A percentile compares a stretch with the other conserved stretches of the same genome.
phyloP scores from a whole-genome alignment of 1,140 invertebrate genomes.

The Zaprionus kolodkinae region DNA sequence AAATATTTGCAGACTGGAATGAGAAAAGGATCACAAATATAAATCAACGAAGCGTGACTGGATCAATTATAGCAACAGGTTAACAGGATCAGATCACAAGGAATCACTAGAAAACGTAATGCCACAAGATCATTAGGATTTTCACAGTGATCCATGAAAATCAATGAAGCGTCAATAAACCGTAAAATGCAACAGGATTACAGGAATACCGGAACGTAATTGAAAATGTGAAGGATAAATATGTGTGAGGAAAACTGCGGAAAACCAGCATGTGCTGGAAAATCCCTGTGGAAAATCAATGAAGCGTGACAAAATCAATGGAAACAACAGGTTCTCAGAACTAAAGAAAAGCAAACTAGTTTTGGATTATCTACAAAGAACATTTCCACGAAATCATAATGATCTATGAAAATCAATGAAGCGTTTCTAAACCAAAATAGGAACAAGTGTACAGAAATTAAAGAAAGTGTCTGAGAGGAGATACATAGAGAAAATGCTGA shows the following conservation, averaged over 20 bases:
- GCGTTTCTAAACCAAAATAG: slow-evolving; percentile 6
- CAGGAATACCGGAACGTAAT: not conserved
- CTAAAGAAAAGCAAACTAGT: not conserved
- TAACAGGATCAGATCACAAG: slow-evolving; percentile 24
- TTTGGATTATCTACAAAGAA: not conserved
- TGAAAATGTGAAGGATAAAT: not conserved
- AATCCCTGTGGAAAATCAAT: slow-evolving; percentile 10
- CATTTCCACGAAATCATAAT: not conserved
- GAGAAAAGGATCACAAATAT: not conserved
- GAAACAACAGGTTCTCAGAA: not conserved
- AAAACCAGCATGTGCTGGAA: not conserved
- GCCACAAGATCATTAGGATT: not conserved
- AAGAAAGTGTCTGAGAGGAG: not conserved
- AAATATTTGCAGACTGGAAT: too few species aligned
- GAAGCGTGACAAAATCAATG: slow-evolving; percentile 17
- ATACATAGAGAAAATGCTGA: not conserved
- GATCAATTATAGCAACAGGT: slow-evolving; percentile 33
- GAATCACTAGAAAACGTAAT: not conserved
- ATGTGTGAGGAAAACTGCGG: not conserved
- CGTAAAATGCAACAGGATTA: not conserved
- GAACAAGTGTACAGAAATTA: slow-evolving; percentile 1
- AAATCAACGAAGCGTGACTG: slow-evolving; percentile 48
- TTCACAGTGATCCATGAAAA: slow-evolving; percentile 1
- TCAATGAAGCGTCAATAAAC: not conserved
- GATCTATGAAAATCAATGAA: slow-evolving; percentile 8